Percentiles rank a stretch among this genome's conserved stretches.
These are phyloP conservation scores for Tethea ocularis DNA, from an alignment of 2,888 invertebrate species.

Conservation along the genomic window DNA sequence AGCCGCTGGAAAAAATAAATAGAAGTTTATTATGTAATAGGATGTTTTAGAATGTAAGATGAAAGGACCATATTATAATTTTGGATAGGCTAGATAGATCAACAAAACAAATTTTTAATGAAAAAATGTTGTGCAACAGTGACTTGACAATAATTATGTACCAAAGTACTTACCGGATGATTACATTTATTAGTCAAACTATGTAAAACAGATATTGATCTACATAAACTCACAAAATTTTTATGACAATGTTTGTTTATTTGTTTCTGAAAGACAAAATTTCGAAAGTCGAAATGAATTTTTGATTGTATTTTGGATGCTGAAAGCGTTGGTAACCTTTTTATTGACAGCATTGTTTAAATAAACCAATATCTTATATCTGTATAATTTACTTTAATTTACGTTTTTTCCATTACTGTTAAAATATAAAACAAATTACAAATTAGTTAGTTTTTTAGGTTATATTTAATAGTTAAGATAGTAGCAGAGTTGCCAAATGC, in stretches of 20 bases:
- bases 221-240: conserved; percentile 59
- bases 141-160: background rate
- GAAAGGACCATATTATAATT: too few relatives aligned
- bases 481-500: too few relatives aligned
- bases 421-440: too few relatives aligned
- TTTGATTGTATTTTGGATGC: conserved; percentile 65
- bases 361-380: background rate
- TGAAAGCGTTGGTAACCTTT: conserved; percentile 60
- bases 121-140: background rate
- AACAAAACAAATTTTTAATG: background rate
- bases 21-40: too few relatives aligned
- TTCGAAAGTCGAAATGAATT: conserved; percentile 45
- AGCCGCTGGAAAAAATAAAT: conserved; percentile 48
- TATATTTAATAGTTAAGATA: background rate
- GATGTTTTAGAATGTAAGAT: too few relatives aligned
- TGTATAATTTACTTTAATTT: background rate
- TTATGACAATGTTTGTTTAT: conserved; percentile 51
- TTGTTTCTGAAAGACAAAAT: conserved; percentile 44
- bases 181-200: conserved; percentile 58
- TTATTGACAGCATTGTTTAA: conserved; percentile 64
- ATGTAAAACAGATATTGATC: conserved; percentile 64
- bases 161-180: conserved; percentile 62
- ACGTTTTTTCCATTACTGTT: background rate
- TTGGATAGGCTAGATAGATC: too few relatives aligned
- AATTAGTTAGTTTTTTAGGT: too few relatives aligned